These are phyloP conservation scores for Melipona quadrifasciata DNA, from an alignment of 1,140 invertebrate species.

Conservation along the genomic window DNA sequence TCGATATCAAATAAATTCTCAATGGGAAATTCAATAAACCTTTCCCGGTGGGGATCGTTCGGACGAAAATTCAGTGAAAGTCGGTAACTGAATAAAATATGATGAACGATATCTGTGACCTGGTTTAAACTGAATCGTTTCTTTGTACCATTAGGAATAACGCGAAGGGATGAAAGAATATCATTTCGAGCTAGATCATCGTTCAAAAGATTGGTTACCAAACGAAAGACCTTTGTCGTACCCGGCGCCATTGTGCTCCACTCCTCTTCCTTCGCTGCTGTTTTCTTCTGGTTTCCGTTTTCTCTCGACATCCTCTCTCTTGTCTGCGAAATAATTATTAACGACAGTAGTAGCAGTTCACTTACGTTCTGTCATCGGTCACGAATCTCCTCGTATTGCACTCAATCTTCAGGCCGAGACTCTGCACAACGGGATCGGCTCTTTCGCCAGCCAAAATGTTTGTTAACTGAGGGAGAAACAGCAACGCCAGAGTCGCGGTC, in stretches of 20 bases:
- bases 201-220: slow-evolving; percentile 33
- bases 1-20: background rate
- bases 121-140: slow-evolving; percentile 33
- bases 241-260: background rate
- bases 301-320: background rate
- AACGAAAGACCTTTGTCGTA: slow-evolving; percentile 23
- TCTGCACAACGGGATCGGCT: slow-evolving; percentile 91
- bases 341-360: background rate
- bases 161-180: slow-evolving; percentile 15
- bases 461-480: slow-evolving; percentile 93
- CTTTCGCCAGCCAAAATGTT: slow-evolving; percentile 85
- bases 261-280: background rate
- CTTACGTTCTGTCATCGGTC: slow-evolving; percentile 85
- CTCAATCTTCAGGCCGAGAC: slow-evolving; percentile 93
- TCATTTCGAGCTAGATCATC: slow-evolving; percentile 14
- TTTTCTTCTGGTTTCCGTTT: slow-evolving; percentile 3
- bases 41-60: background rate
- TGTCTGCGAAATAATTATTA: background rate
- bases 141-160: background rate
- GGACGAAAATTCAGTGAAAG: slow-evolving; percentile 12
- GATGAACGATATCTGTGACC: slow-evolving; percentile 43
- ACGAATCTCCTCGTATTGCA: slow-evolving; percentile 92
- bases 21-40: slow-evolving; percentile 17
- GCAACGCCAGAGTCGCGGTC: slow-evolving; percentile 91
- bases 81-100: slow-evolving; percentile 20